Conservation (phyloP, 2,113 vertebrate genomes). For the Athene cunicularia region DNA sequence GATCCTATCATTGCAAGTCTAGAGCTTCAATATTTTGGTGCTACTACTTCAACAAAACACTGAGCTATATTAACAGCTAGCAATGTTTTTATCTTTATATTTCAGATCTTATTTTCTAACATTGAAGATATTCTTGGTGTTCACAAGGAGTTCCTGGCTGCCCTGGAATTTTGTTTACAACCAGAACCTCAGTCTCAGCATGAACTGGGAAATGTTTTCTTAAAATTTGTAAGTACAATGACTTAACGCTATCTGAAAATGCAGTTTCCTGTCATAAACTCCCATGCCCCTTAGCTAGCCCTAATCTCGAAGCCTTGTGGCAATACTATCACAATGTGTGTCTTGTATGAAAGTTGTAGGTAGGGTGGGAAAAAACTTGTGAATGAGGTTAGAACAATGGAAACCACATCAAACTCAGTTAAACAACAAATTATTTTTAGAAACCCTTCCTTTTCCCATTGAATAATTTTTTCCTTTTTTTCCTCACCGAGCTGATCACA, state of each 20-base stretch:
- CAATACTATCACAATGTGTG: constrained; percentile 54
- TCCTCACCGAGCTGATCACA: background rate
- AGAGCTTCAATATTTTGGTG: background rate
- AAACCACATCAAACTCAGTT: background rate
- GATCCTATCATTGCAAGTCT: background rate
- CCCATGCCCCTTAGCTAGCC: background rate
- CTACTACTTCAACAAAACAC: background rate
- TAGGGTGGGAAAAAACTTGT: constrained; percentile 72
- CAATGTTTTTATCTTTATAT: background rate
- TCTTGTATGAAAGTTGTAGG: constrained; percentile 65
- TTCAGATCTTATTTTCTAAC: constrained; percentile 96
- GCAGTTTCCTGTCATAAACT: constrained; percentile 67
- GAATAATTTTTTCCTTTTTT: background rate
- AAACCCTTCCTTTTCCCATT: background rate
- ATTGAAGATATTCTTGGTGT: constrained; percentile 95
- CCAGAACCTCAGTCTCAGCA: constrained; percentile 94
- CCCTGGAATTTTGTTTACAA: constrained; percentile 87
- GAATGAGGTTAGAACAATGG: constrained; percentile 11
- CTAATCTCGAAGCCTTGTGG: constrained; percentile 5
- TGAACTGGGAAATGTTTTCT: constrained; percentile 92
- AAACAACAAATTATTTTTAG: background rate
- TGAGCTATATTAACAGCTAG: background rate
- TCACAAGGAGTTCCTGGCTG: constrained; percentile 89
- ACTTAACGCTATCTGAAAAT: constrained; percentile 56
- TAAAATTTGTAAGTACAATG: constrained; percentile 91